phyloP scores from a whole-genome alignment of 2,888 invertebrate genomes.

The Aspidapion aeneum region DNA sequence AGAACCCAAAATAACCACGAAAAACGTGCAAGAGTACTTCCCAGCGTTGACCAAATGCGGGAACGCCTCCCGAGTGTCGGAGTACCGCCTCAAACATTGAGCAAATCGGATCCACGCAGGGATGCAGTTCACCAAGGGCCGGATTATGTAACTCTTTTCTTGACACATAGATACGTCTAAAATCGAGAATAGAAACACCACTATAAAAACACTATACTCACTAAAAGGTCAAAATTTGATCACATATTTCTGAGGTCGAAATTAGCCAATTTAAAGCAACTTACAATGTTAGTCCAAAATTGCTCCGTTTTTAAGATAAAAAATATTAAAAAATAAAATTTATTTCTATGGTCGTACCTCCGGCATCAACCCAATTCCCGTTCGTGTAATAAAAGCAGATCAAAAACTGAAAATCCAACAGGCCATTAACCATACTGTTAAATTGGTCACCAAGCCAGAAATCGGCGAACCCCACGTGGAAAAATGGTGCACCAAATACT shows the following conservation, averaged over 20 bases:
- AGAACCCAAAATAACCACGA: slow-evolving; percentile 62
- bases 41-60: slow-evolving; percentile 84
- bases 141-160: slow-evolving; percentile 49
- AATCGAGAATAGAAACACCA: no score
- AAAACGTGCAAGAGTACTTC: slow-evolving; percentile 74
- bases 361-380: slow-evolving; percentile 54
- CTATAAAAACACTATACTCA: no score
- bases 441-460: slow-evolving; percentile 86
- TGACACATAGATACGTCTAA: slow-evolving; percentile 52
- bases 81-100: slow-evolving; percentile 78
- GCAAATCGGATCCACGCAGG: slow-evolving; percentile 86
- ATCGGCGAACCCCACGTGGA: slow-evolving; percentile 77
- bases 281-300: no score
- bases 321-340: no score
- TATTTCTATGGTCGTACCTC: no score
- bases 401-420: slow-evolving; percentile 77
- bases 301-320: no score
- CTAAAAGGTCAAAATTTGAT: no score
- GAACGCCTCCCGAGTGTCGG: slow-evolving; percentile 73
- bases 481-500: slow-evolving; percentile 70
- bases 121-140: slow-evolving; percentile 69
- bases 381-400: slow-evolving; percentile 70
- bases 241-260: no score
- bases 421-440: slow-evolving; percentile 71
- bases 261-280: no score